Base-by-base conservation (phyloP, 2,113 vertebrate species). In the Corythoichthys intestinalis region DNA sequence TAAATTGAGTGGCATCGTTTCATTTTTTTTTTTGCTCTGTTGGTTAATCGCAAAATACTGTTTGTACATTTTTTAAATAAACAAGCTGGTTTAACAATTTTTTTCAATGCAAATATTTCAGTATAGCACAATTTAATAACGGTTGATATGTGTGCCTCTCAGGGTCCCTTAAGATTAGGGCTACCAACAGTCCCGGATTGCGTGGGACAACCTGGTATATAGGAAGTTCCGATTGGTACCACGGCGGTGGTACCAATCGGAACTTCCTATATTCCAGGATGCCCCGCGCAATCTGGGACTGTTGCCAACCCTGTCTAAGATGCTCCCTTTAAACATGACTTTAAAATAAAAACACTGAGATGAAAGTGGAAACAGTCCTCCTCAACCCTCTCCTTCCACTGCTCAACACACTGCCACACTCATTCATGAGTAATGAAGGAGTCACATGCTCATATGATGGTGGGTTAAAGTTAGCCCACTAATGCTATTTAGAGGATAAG, bases 401-500 rank as follows among this genome's bases (percentile, higher is more conserved):
- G 20, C 54, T 57, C 54, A 57, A 57, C 28, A 57, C 54, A 11
- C 10, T 28, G 12, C 28, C 54, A 20, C 52, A 20, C 52, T 10
- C 52, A 57, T 13, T 57, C 28, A 57, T 14, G 4, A 57, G 12
- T 14, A 12, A 6, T 12, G 2, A 28, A 10, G 20, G 56, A 58
- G 56, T 58, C 56, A 50, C 48, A 50, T 50, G 56, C 6, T 2
- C 35, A 20, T 5, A 28, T 47, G 20, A 28, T 63, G 17, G n/a
- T 28, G 61, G 34, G 34, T 44, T 63, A 63, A 63, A 63, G 12
- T 47, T 63, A 63, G 41, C 61, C 2, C n/a, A 34, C 61, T 47
- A 63, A 63, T 28, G 61, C 61, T 47, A 63, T 14, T 63, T 63
- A 34, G 44, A 47, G 17, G 44, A 63, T 63, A 34, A 47, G 61